Evolutionary conservation across 2,113 vertebrate genomes (phyloP).

Genomic region (Oreochromis tanganicae): DNA sequence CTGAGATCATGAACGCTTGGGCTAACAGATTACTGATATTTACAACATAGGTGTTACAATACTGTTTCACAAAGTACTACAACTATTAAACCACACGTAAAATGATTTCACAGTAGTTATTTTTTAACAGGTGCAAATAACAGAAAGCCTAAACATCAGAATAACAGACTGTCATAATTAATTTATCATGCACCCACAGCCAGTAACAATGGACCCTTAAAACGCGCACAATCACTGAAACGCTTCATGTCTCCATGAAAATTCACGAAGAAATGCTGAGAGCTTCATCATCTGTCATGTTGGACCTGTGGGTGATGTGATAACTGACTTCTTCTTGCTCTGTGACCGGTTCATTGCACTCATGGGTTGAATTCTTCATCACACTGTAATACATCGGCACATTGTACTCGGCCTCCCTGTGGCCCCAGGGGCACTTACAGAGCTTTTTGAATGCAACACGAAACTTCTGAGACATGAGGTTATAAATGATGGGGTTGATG

Average conservation of each 20-base stretch:
- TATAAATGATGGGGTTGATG: slow-evolving; percentile 83
- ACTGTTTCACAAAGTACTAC: neutral
- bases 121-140: neutral
- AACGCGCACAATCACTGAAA: neutral
- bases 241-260: neutral
- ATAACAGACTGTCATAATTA: neutral
- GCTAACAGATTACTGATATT: neutral
- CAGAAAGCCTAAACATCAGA: neutral
- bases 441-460: slow-evolving; percentile 76
- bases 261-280: slow-evolving; percentile 38
- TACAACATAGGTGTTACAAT: neutral
- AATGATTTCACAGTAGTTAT: neutral
- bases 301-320: slow-evolving; percentile 20
- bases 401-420: slow-evolving; percentile 4
- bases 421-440: slow-evolving; percentile 64
- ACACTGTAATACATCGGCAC: slow-evolving; percentile 71
- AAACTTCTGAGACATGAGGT: slow-evolving; percentile 87
- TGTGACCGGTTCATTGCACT: slow-evolving; percentile 58
- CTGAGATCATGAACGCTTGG: neutral
- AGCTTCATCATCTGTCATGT: slow-evolving; percentile 19
- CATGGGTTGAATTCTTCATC: slow-evolving; percentile 68
- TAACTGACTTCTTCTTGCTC: slow-evolving; percentile 66
- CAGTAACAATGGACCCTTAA: neutral
- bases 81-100: neutral
- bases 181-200: neutral